Base-by-base conservation (phyloP, 1,140 invertebrate species). In the Argopecten irradians region DNA sequence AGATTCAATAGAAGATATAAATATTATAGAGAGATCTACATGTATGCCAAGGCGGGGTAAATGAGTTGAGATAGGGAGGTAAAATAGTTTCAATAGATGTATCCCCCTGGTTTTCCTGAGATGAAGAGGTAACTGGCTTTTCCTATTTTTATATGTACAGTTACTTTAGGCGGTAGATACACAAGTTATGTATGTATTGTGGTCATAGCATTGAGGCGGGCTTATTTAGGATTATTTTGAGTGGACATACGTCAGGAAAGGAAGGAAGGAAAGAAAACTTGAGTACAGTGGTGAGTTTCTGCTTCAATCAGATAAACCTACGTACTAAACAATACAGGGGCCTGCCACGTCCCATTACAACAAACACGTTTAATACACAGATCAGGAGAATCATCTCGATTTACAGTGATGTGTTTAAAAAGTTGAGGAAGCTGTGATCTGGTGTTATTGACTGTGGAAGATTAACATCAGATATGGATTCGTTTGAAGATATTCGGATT, bases 231-330 rank as follows among this genome's bases (percentile, higher is more conserved):
- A 71, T 71, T 71, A 28, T 28, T 71, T 28, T 71, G 55, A 71
- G 22, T 71, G 55, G 55, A 71, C 22, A n/a, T 71, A 71, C 55
- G 55, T 71, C 55, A 71, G 55, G 16, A 71, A 28, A 71, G 55
- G 55, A 71, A 71, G 55, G 55, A 71, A 71, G 55, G 55, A 46
- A 46, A 46, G 43, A 71, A 71, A 71, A 71, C 55, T 71, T 71
- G n/a, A 71, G 55, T 71, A 71, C 11, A n/a, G 55, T 71, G 22
- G 55, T 71, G 55, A 71, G 22, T 71, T 71, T 71, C 22, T 71
- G 55, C 55, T 71, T 71, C 22, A 71, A 71, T 71, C 55, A 71
- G 55, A 71, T 71, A 71, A 71, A n/a, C 55, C 8, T 28, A n/a
- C 16, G n/a, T n/a, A 28, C 28, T 71, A 71, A 71, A 71, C 55